Conservation (phyloP, 2,113 vertebrate species). For the Erythrocercus mccallii region DNA sequence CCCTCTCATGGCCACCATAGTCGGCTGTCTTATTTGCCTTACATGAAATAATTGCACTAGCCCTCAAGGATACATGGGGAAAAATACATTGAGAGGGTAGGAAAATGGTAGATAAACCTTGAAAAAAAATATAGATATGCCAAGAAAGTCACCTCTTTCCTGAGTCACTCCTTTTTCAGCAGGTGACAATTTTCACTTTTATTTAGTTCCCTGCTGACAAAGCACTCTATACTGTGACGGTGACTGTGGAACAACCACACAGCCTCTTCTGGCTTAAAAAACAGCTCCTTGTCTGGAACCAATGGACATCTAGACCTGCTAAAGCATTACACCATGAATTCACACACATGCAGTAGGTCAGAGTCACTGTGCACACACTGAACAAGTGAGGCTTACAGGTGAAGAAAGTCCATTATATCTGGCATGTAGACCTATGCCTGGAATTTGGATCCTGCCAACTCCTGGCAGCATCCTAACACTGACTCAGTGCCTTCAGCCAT, state of each 20-base stretch:
- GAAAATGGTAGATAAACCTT: not conserved
- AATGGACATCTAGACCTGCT: not conserved
- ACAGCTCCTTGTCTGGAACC: not conserved
- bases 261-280: not conserved
- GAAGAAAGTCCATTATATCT: not conserved
- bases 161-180: not conserved
- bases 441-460: not conserved
- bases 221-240: fast-evolving
- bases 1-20: not conserved
- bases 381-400: not conserved
- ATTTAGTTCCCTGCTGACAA: not conserved
- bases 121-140: not conserved
- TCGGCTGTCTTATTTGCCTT: not conserved
- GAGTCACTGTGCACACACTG: not conserved
- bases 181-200: not conserved
- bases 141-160: not conserved
- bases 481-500: not conserved
- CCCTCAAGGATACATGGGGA: fast-evolving
- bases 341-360: not conserved
- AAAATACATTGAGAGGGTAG: fast-evolving
- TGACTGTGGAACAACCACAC: not conserved
- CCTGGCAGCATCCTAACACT: not conserved
- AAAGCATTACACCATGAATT: not conserved
- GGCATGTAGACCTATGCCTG: not conserved
- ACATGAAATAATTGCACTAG: not conserved